Evolutionary conservation across 2,113 vertebrate genomes (phyloP).

Genomic region (Rostratula benghalensis): DNA sequence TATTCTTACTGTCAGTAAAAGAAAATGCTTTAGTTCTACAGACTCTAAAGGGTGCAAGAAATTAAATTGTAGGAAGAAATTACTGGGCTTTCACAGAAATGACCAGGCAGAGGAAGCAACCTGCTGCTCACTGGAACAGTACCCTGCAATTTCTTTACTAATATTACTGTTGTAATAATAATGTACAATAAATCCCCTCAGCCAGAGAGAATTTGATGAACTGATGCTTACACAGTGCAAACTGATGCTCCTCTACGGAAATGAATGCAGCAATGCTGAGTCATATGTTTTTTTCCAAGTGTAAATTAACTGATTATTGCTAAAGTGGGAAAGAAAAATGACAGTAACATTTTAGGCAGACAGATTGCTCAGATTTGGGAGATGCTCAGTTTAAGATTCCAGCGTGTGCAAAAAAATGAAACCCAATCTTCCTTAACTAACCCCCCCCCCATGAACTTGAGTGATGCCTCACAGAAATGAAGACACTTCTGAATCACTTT

Average conservation of each 20-base stretch:
- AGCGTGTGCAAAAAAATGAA: not conserved
- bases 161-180: not conserved
- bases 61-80: not conserved
- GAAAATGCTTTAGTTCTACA: not conserved
- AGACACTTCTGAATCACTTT: not conserved
- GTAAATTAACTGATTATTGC: not conserved
- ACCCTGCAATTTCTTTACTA: not conserved
- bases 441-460: not conserved
- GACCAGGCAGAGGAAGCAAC: not conserved
- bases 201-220: not conserved
- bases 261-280: not conserved
- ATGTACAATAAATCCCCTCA: not conserved
- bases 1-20: not conserved
- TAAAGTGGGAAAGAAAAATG: not conserved
- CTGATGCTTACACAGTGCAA: not conserved
- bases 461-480: not conserved
- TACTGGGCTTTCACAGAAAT: not conserved
- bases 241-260: not conserved
- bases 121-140: not conserved
- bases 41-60: not conserved
- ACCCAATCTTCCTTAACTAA: not conserved
- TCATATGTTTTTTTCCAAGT: not conserved
- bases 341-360: not conserved
- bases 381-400: not conserved
- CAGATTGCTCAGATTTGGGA: not conserved